Evolutionary conservation across 2,113 vertebrate genomes (phyloP).

Genomic region (Sminthopsis crassicaudata): DNA sequence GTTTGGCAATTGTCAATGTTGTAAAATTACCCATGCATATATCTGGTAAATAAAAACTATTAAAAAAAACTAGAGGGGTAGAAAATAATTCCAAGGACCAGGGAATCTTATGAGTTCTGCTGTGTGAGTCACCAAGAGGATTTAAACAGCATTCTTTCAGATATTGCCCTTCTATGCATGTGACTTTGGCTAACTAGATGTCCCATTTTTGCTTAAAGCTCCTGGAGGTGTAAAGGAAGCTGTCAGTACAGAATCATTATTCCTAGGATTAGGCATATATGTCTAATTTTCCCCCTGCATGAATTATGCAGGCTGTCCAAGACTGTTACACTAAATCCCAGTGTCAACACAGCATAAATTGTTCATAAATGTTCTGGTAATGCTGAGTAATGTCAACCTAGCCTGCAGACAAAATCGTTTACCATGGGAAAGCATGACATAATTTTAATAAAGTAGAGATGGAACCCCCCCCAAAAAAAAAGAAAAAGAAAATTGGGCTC

Average conservation of each 20-base stretch:
- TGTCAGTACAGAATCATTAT: not conserved
- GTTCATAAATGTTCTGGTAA: constrained; percentile 8
- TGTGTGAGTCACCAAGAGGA: not conserved
- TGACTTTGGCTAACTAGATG: not conserved
- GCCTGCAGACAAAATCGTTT: constrained; percentile 50
- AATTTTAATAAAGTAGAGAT: constrained; percentile 37
- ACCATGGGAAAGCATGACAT: constrained; percentile 47
- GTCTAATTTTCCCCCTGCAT: not conserved
- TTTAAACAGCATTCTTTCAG: not conserved
- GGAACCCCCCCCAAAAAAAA: too few species aligned
- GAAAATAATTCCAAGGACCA: not conserved
- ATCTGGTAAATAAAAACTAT: too few species aligned
- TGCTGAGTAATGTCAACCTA: constrained; percentile 8
- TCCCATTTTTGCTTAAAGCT: not conserved
- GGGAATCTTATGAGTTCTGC: not conserved
- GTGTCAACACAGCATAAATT: constrained; percentile 11
- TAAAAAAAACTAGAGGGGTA: not conserved
- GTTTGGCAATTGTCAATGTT: too few species aligned
- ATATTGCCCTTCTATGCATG: not conserved
- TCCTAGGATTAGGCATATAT: not conserved
- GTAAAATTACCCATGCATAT: too few species aligned
- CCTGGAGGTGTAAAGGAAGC: not conserved
- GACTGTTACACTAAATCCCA: not conserved
- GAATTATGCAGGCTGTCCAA: not conserved
- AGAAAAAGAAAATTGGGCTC: too few species aligned